Evolutionary conservation across 2,797 vertebrate species (phyloP).

Genomic region (Phrynocephalus guinanensis): DNA sequence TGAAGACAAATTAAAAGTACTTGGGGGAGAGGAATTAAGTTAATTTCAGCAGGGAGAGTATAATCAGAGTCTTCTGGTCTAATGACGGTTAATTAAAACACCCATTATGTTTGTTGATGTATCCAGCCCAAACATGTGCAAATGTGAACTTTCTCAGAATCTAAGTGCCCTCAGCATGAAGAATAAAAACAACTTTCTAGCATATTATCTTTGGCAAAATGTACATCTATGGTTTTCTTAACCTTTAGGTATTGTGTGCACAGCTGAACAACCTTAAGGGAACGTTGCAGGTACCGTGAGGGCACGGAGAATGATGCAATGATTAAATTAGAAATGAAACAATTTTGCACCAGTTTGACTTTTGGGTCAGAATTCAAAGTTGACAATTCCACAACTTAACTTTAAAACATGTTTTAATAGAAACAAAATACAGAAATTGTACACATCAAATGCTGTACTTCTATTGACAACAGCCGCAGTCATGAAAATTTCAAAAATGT

Average conservation of each 20-base stretch:
- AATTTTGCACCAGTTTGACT: background rate
- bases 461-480: background rate
- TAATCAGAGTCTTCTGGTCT: slow-evolving; percentile 74
- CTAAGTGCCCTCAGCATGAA: slow-evolving; percentile 49
- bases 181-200: slow-evolving; percentile 35
- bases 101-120: slow-evolving; percentile 68
- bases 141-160: slow-evolving; percentile 55
- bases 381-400: background rate
- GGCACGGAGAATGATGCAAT: background rate
- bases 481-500: background rate
- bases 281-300: background rate
- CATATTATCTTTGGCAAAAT: slow-evolving; percentile 35
- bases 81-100: slow-evolving; percentile 77
- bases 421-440: background rate
- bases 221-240: background rate
- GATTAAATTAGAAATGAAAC: background rate
- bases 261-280: slow-evolving; percentile 29
- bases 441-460: background rate
- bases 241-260: background rate
- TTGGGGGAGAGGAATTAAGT: slow-evolving; percentile 59
- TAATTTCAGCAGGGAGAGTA: slow-evolving; percentile 66
- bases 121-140: slow-evolving; percentile 73
- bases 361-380: background rate
- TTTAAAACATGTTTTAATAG: background rate
- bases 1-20: slow-evolving; percentile 72